Conservation (phyloP, 2,113 vertebrate genomes). For the Thamnophis sirtalis region DNA sequence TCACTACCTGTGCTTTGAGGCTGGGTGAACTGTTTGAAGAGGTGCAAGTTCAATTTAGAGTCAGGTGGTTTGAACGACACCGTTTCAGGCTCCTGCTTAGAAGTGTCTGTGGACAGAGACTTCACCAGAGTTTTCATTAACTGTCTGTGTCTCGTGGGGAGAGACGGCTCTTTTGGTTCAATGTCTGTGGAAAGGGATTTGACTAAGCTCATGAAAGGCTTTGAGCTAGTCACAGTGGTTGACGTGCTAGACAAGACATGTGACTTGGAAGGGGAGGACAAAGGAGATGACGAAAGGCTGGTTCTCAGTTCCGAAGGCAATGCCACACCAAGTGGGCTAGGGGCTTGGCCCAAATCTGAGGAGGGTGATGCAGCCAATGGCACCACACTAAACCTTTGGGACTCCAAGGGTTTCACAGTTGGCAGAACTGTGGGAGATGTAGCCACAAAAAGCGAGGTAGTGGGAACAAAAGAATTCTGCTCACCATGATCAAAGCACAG, state of each 20-base stretch:
- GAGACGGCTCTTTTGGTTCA: slow-evolving; percentile 83
- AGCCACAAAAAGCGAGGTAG: slow-evolving; percentile 60
- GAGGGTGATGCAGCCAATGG: slow-evolving; percentile 72
- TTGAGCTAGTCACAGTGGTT: slow-evolving; percentile 71
- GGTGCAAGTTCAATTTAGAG: slow-evolving; percentile 89
- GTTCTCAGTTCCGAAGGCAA: slow-evolving; percentile 74
- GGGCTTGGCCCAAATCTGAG: slow-evolving; percentile 57
- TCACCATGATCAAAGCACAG: slow-evolving; percentile 72
- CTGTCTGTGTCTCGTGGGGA: slow-evolving; percentile 80
- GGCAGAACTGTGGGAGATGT: slow-evolving; percentile 59
- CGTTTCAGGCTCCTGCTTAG: slow-evolving; percentile 80
- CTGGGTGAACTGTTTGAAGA: slow-evolving; percentile 97
- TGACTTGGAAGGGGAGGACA: slow-evolving; percentile 83
- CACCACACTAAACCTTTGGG: slow-evolving; percentile 66
- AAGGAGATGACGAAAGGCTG: slow-evolving; percentile 65
- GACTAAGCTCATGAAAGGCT: slow-evolving; percentile 89
- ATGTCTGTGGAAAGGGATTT: slow-evolving; percentile 91
- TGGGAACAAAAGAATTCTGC: slow-evolving; percentile 60
- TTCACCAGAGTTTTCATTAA: slow-evolving; percentile 97
- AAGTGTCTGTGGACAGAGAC: slow-evolving; percentile 91
- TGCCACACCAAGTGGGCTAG: slow-evolving; percentile 58
- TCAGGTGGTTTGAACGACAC: slow-evolving; percentile 77
- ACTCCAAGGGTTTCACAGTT: slow-evolving; percentile 63
- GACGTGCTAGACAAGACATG: slow-evolving; percentile 64
- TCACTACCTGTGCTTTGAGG: slow-evolving; percentile 83